phyloP scores from a whole-genome alignment of 2,797 vertebrate species.

The Phalloptychus januarius region DNA sequence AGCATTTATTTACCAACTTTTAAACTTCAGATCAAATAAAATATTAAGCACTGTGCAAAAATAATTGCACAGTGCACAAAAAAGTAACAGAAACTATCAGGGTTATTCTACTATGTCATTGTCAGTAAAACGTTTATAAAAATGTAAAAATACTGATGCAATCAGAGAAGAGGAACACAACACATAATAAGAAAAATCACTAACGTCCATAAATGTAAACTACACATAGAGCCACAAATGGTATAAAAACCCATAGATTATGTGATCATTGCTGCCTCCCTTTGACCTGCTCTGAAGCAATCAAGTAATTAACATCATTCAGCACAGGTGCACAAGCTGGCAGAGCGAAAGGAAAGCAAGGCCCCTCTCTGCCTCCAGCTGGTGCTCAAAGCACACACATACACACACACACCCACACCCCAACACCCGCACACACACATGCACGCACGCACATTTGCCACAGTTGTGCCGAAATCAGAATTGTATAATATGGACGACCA shows the following conservation, averaged over 20 bases:
- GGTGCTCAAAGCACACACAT: conserved; percentile 32
- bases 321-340: conserved; percentile 66
- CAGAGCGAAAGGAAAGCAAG: conserved; percentile 26
- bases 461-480: conserved; percentile 33
- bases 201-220: conserved; percentile 4
- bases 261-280: conserved; percentile 29
- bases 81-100: not conserved
- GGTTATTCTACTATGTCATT: not conserved
- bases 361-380: conserved; percentile 56
- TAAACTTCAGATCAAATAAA: not conserved
- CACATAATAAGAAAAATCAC: not conserved
- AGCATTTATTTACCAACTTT: conserved; percentile 11
- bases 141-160: not conserved
- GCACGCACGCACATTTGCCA: conserved; percentile 16
- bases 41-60: not conserved
- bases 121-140: not conserved
- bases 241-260: conserved; percentile 17
- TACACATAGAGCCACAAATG: conserved; percentile 5
- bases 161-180: not conserved
- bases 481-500: conserved; percentile 10
- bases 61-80: not conserved
- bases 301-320: conserved; percentile 61
- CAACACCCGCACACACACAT: not conserved
- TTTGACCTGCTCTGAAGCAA: conserved; percentile 63
- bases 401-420: not conserved